Base-by-base conservation (phyloP, 2,797 vertebrate species). In the Sandelia bainsii region DNA sequence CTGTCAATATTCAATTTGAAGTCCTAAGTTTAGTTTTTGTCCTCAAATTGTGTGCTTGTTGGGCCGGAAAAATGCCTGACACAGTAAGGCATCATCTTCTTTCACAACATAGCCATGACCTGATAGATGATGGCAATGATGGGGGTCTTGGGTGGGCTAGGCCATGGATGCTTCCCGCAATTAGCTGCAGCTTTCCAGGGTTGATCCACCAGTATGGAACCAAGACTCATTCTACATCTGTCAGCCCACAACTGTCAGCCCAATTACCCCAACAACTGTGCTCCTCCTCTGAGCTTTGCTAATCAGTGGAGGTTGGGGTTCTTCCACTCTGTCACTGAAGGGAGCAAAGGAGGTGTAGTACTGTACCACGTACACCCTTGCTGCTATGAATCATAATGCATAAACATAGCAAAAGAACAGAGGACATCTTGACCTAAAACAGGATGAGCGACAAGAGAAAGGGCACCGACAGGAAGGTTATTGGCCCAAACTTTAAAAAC, bases 341-440 rank as follows among this genome's bases (percentile, higher is more conserved):
- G 68, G 77, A 86, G 70, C 40, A 23, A 70, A 70, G 66, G 69
- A 81, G 77, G 67, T 19, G 12, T 59, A 56, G 60, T 37, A 39
- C 76, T 78, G 82, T 82, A 85, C 86, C 85, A 81, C 69, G 42
- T 69, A 87, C 87, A 52, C 44, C 60, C 71, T 75, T 68, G 68
- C 57, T 72, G 69, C 46, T 69, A 46, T 88, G 86, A 93, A 84
- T 91, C 85, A 88, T 86, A 78, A 87, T 82, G 78, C 69, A 87
- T 76, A 89, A 96, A 95, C 90, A 68, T 34, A 64, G 77, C 78
- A 87, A 77, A 85, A 75, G 76, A 90, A 89, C 81, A 80, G 81
- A 91, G 92, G 84, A 80, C 90, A 82, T 79, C 79, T 89, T 92
- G 91, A 93, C 92, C 92, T 90, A 68, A 85, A 84, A 86, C 92